These are phyloP conservation scores for Resseliella maxima DNA, from an alignment of 2,888 invertebrate genomes.

Conservation along the genomic window DNA sequence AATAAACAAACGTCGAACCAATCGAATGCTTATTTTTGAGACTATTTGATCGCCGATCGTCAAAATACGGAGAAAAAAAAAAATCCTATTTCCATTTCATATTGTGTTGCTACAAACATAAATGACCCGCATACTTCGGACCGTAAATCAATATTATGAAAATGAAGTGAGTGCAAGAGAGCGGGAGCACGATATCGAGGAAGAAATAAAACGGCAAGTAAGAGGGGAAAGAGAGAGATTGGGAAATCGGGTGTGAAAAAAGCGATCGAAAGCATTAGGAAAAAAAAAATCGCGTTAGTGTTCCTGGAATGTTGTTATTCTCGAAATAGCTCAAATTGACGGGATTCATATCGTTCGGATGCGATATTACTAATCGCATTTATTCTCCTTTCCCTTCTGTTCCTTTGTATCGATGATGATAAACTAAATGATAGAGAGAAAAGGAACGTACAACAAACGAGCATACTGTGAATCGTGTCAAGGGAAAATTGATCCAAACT, in stretches of 20 bases:
- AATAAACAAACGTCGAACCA: no score
- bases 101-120: not conserved
- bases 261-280: not conserved
- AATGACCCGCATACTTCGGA: conserved; percentile 15
- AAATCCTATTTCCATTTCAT: not conserved
- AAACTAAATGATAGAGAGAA: not conserved
- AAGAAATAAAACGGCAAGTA: no score
- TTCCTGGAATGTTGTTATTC: conserved; percentile 37
- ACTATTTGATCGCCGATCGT: not conserved
- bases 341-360: not conserved
- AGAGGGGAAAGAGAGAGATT: no score
- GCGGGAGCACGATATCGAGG: no score
- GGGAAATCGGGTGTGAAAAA: no score
- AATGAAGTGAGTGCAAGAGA: not conserved
- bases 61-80: not conserved
- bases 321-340: not conserved
- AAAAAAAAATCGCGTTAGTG: not conserved
- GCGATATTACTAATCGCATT: not conserved
- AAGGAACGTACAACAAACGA: not conserved
- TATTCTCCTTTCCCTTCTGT: not conserved
- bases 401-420: not conserved
- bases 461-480: conserved; percentile 28
- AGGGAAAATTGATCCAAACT: not conserved
- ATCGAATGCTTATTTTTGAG: not conserved
- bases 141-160: not conserved